A percentile compares a stretch with the other conserved stretches of the same genome.
Conservation (phyloP, 2,113 vertebrate genomes). For the Tyrannus savana region DNA sequence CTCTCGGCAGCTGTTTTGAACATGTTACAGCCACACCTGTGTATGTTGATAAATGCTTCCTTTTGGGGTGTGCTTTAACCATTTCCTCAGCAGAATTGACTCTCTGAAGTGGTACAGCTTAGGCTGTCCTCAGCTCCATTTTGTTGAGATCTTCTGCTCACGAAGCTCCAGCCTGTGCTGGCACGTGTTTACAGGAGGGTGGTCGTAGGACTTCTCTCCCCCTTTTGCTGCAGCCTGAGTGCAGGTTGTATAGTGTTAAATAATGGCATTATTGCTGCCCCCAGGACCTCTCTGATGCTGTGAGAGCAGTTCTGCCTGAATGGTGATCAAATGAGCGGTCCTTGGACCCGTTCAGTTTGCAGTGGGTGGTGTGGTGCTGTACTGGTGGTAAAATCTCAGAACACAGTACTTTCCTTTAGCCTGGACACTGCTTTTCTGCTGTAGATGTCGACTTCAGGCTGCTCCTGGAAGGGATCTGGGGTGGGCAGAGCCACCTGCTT, state of each 20-base stretch:
- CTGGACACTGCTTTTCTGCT: background rate
- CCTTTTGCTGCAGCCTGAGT: background rate
- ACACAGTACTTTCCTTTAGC: background rate
- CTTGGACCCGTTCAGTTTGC: background rate
- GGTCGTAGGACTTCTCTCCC: background rate
- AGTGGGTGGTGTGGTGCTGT: background rate
- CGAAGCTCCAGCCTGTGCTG: background rate
- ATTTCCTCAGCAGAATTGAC: background rate
- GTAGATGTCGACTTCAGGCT: background rate
- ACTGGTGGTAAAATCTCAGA: background rate
- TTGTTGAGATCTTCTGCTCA: background rate
- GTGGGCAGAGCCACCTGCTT: rapidly evolving
- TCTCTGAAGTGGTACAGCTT: background rate
- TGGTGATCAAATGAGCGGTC: background rate
- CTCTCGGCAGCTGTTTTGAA: background rate
- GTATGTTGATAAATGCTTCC: background rate
- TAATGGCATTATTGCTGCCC: background rate
- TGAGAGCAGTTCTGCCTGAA: background rate
- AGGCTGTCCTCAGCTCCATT: background rate
- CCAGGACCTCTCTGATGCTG: background rate
- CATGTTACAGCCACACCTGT: background rate
- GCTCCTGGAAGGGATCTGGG: background rate
- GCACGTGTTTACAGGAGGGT: background rate
- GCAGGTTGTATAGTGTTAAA: background rate
- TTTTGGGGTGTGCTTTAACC: background rate